Evolutionary conservation across 2,888 invertebrate species (phyloP).

Genomic region (Pristionchus entomophagus): DNA sequence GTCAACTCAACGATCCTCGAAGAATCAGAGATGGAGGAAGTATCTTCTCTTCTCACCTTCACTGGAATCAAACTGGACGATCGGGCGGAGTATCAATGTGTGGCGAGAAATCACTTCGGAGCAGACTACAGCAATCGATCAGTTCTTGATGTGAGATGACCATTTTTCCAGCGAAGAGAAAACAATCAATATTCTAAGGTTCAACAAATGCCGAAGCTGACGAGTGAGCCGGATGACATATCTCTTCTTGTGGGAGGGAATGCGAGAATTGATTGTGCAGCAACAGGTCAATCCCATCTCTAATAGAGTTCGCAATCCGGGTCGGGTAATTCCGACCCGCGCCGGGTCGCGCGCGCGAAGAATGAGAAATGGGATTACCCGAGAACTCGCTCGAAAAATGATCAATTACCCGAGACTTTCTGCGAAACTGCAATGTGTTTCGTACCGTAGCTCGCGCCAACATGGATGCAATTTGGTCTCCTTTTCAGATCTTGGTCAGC

Average conservation of each 20-base stretch:
- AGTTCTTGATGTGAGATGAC: neutral
- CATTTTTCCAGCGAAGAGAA: neutral
- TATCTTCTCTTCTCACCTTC: slow-evolving; percentile 12
- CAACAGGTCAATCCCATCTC: slow-evolving; percentile 50
- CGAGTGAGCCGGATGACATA: slow-evolving; percentile 58
- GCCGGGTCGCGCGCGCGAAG: too few relatives aligned
- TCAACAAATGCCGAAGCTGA: slow-evolving; percentile 58
- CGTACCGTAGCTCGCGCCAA: too few relatives aligned
- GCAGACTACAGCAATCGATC: slow-evolving; percentile 47
- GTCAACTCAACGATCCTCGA: neutral
- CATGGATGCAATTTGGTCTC: too few relatives aligned
- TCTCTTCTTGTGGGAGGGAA: slow-evolving; percentile 59
- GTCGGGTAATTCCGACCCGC: too few relatives aligned
- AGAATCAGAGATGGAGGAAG: neutral
- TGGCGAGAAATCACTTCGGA: slow-evolving; percentile 42
- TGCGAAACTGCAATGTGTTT: too few relatives aligned
- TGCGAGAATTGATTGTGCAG: slow-evolving; percentile 61
- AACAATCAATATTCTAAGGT: slow-evolving; percentile 52
- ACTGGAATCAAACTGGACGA: slow-evolving; percentile 42
- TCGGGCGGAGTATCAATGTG: slow-evolving; percentile 46
- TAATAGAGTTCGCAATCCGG: too few relatives aligned
- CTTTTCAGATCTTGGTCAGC: too few relatives aligned
- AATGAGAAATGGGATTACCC: too few relatives aligned
- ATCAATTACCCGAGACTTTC: too few relatives aligned
- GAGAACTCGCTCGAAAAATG: too few relatives aligned